phyloP scores from a whole-genome alignment of 1,140 invertebrate species.

The Caenorhabditis tropicalis region DNA sequence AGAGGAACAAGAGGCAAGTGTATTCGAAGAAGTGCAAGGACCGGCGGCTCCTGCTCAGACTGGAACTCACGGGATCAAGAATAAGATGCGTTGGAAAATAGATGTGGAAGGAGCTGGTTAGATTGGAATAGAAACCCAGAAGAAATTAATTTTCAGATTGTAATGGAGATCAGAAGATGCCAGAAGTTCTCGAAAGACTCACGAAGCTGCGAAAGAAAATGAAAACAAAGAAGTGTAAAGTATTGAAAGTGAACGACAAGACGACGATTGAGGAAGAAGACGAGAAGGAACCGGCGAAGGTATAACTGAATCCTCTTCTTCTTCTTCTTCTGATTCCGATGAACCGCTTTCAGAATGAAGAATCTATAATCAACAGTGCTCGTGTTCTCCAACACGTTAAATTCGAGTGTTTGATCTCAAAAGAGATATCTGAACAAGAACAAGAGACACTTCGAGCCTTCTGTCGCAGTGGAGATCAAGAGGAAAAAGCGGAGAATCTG shows the following conservation, averaged over 20 bases:
- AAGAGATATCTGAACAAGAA: background rate
- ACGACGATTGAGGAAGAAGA: background rate
- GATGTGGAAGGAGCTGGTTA: conserved; percentile 7
- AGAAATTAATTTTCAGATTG: background rate
- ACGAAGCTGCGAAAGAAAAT: background rate
- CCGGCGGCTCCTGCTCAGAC: background rate
- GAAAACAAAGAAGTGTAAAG: background rate
- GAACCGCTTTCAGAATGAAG: background rate
- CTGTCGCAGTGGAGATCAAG: conserved; percentile 35
- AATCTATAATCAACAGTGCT: background rate
- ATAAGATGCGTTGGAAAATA: conserved; percentile 36
- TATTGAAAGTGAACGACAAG: conserved; percentile 9
- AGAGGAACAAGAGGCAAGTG: conserved; percentile 28
- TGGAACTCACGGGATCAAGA: conserved; percentile 18
- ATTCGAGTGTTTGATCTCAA: background rate
- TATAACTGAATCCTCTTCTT: background rate
- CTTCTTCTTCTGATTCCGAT: background rate
- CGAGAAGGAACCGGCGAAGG: background rate
- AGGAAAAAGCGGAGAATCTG: background rate
- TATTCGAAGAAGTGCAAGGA: conserved; percentile 15
- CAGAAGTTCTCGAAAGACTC: background rate
- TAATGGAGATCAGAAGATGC: conserved; percentile 13
- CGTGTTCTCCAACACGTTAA: conserved; percentile 9
- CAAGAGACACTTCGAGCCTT: conserved; percentile 12
- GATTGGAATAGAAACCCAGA: background rate